Percentiles rank a stretch among this genome's conserved stretches.
phyloP scores from a whole-genome alignment of 2,888 invertebrate species.

The Diplolepis rosae region DNA sequence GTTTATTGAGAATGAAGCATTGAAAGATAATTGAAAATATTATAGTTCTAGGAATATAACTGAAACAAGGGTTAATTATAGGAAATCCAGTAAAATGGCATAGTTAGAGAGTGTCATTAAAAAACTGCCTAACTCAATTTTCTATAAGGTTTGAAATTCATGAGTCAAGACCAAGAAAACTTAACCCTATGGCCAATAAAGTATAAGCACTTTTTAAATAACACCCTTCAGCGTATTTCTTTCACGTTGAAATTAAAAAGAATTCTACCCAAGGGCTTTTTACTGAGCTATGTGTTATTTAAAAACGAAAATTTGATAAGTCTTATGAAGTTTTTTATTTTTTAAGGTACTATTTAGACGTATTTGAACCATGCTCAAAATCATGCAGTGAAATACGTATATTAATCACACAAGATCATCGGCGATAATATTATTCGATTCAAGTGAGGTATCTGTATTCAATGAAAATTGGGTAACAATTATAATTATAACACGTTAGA shows the following conservation, averaged over 20 bases:
- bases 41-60: no score
- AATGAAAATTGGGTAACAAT: constrained; percentile 2
- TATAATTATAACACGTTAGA: background rate
- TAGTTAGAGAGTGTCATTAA: no score
- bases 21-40: no score
- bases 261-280: background rate
- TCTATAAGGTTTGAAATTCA: no score
- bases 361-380: constrained; percentile 25
- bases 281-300: constrained; percentile 14
- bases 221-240: background rate
- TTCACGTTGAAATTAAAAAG: background rate
- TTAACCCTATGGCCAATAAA: no score
- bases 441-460: background rate
- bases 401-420: background rate
- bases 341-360: constrained; percentile 12
- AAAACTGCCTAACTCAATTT: no score
- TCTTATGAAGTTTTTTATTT: constrained; percentile 5
- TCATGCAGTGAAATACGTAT: constrained; percentile 17
- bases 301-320: constrained; percentile 7
- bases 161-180: no score
- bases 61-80: no score
- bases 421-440: background rate
- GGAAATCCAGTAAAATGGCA: no score
- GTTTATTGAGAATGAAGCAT: no score
- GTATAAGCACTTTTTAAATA: no score